Evolutionary conservation across 2,113 vertebrate genomes (phyloP).

Genomic region (Hepsetus odoe): DNA sequence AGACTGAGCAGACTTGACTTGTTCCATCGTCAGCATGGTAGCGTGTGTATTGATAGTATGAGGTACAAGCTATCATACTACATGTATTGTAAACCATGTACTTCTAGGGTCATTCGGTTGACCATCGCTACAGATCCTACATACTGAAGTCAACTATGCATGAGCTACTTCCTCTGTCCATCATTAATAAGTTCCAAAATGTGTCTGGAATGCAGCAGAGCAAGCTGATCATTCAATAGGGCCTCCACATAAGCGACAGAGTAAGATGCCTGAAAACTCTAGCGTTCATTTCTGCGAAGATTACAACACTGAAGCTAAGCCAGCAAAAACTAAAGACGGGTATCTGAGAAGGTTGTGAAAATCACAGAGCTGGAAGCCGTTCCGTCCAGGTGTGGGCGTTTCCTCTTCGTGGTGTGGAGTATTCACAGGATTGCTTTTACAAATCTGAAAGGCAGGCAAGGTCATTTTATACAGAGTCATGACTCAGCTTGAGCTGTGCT

Average conservation of each 20-base stretch:
- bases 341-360: slow-evolving; percentile 2
- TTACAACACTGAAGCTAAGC: slow-evolving; percentile 32
- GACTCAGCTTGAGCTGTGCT: background rate
- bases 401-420: slow-evolving; percentile 53
- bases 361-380: background rate
- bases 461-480: slow-evolving; percentile 49
- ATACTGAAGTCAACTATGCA: background rate
- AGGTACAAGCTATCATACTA: background rate
- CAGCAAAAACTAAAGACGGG: slow-evolving; percentile 5
- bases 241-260: background rate
- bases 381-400: slow-evolving; percentile 17
- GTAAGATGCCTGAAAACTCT: slow-evolving; percentile 8
- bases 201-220: background rate
- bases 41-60: too few relatives aligned
- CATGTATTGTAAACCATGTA: too few relatives aligned
- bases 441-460: slow-evolving; percentile 72
- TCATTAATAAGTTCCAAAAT: background rate
- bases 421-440: slow-evolving; percentile 60
- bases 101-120: background rate
- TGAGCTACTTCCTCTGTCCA: background rate
- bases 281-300: background rate
- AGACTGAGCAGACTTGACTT: too few relatives aligned
- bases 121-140: background rate
- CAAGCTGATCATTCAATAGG: background rate
- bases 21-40: too few relatives aligned